These are phyloP conservation scores for Zootoca vivipara DNA, from an alignment of 2,113 vertebrate genomes.

Conservation along the genomic window DNA sequence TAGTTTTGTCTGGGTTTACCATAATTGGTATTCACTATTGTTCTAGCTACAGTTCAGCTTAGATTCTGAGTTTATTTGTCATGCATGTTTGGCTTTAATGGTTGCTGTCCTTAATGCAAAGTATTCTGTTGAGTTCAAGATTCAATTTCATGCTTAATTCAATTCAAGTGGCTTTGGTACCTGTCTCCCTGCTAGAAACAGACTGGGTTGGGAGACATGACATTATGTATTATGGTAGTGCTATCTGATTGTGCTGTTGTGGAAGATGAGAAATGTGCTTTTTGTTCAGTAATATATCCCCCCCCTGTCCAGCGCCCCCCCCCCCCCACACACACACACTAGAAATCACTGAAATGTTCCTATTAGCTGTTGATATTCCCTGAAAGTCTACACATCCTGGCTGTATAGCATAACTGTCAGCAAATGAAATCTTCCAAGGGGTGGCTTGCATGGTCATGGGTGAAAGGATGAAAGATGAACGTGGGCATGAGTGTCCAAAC, in stretches of 20 bases:
- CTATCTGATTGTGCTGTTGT: conserved; percentile 4
- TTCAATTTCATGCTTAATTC: conserved; percentile 39
- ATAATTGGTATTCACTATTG: conserved; percentile 28
- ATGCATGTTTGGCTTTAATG: conserved; percentile 34
- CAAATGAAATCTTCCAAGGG: neutral
- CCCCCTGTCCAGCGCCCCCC: neutral
- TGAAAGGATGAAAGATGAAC: neutral
- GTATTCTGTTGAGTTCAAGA: conserved; percentile 34
- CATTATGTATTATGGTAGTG: conserved; percentile 21
- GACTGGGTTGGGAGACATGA: neutral
- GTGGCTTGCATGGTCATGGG: neutral
- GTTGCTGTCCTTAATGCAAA: conserved; percentile 32
- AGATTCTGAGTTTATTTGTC: conserved; percentile 31
- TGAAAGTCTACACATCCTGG: neutral
- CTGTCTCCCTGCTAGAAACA: conserved; percentile 12
- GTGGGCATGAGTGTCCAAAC: neutral
- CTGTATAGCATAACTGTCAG: neutral
- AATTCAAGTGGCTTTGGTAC: conserved; percentile 8
- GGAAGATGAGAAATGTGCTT: neutral
- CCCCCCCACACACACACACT: too few species aligned
- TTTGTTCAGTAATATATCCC: neutral
- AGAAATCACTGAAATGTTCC: conserved; percentile 16
- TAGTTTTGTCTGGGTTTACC: neutral
- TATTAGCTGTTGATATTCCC: neutral
- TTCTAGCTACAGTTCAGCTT: conserved; percentile 16